Percentiles rank a stretch among this genome's conserved stretches.
phyloP scores from a whole-genome alignment of 2,113 vertebrate genomes.

The Platycercus adscitus region DNA sequence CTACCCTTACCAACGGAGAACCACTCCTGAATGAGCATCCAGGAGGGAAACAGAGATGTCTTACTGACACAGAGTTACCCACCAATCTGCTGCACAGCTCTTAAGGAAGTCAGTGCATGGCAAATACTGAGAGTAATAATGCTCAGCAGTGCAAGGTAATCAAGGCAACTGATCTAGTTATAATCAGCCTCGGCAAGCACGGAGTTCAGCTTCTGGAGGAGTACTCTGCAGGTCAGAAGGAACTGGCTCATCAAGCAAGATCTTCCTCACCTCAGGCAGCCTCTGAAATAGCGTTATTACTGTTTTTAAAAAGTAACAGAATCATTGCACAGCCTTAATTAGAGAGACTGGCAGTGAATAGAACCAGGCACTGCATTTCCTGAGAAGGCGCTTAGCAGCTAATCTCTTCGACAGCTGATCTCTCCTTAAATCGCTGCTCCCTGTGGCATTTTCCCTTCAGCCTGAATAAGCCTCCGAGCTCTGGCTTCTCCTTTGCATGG shows the following conservation, averaged over 20 bases:
- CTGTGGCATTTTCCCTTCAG: neutral
- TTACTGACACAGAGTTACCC: neutral
- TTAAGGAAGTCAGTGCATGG: neutral
- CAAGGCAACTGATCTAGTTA: neutral
- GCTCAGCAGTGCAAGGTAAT: neutral
- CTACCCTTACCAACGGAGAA: fast-evolving
- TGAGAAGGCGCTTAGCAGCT: neutral
- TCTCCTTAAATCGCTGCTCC: neutral
- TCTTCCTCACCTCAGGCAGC: neutral
- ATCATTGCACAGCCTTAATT: neutral
- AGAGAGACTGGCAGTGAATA: neutral
- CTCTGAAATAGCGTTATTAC: neutral
- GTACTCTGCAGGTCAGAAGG: neutral
- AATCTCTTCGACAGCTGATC: neutral
- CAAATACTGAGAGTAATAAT: neutral
- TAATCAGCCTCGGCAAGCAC: neutral
- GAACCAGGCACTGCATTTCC: neutral
- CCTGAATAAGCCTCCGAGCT: neutral
- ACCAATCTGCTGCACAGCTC: fast-evolving
- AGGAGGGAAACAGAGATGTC: neutral
- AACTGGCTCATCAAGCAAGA: neutral
- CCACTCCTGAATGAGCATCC: neutral
- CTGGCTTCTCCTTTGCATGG: neutral
- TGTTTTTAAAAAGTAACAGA: neutral
- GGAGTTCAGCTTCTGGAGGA: neutral